Conservation (phyloP, 2,888 invertebrate genomes). For the Drosophila neotestacea region DNA sequence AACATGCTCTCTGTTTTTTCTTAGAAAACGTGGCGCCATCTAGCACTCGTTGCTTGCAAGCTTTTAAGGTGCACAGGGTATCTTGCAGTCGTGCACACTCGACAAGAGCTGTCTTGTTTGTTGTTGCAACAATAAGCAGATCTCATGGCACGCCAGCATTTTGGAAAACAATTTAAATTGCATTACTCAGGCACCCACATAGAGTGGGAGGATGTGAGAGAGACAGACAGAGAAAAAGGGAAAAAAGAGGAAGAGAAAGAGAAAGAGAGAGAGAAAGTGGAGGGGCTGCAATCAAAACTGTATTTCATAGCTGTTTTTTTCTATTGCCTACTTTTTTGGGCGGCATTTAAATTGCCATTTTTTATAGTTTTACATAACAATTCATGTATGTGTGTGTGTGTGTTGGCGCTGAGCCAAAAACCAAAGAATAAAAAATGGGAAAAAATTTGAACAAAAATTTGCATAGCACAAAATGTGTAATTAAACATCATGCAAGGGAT, state of each 20-base stretch:
- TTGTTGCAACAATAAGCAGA: constrained; percentile 30
- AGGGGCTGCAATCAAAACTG: constrained; percentile 39
- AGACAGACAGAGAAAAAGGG: not conserved
- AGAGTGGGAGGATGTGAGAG: not conserved
- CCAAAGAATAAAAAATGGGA: constrained; percentile 19
- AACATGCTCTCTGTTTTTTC: no score
- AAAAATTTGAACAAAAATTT: constrained; percentile 46
- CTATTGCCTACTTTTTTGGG: constrained; percentile 63
- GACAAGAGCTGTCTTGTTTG: not conserved
- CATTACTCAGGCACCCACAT: constrained; percentile 51
- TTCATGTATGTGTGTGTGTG: constrained; percentile 10
- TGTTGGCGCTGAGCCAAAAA: constrained; percentile 54
- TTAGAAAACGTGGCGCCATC: no score
- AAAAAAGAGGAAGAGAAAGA: not conserved
- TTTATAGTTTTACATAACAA: constrained; percentile 66
- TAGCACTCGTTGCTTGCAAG: no score
- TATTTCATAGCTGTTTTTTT: constrained; percentile 19
- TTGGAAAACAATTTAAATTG: constrained; percentile 72
- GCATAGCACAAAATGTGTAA: constrained; percentile 67
- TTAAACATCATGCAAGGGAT: constrained; percentile 52
- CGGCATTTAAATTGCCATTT: constrained; percentile 68
- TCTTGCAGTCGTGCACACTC: not conserved
- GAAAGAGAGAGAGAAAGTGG: not conserved
- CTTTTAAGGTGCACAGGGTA: not conserved
- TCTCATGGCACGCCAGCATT: constrained; percentile 54